phyloP scores from a whole-genome alignment of 1,140 invertebrate genomes.

The Drosophila novamexicana region DNA sequence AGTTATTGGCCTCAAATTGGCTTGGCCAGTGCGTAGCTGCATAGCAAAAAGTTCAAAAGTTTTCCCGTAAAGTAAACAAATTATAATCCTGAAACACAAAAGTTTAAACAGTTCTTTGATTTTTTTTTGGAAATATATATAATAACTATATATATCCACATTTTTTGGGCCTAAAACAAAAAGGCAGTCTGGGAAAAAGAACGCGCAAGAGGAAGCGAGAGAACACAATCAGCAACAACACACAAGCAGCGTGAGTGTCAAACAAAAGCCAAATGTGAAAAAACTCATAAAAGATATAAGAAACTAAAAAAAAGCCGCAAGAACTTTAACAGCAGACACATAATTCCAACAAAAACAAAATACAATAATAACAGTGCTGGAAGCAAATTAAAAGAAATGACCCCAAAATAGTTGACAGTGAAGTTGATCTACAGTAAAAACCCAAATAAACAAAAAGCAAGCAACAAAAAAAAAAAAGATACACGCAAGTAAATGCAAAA shows the following conservation, averaged over 20 bases:
- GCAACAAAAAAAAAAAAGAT: slow-evolving; percentile 6
- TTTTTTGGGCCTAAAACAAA: slow-evolving; percentile 47
- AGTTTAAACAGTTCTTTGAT: slow-evolving; percentile 23
- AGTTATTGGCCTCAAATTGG: slow-evolving; percentile 54
- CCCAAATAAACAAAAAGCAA: slow-evolving; percentile 13
- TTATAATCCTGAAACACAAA: neutral
- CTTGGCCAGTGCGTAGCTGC: slow-evolving; percentile 28
- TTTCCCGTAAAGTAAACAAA: slow-evolving; percentile 21
- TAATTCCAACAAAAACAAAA: slow-evolving; percentile 41
- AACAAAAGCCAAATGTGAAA: slow-evolving; percentile 75
- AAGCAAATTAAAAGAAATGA: slow-evolving; percentile 72
- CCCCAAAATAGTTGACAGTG: slow-evolving; percentile 59
- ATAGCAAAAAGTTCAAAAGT: slow-evolving; percentile 18
- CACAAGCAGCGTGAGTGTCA: slow-evolving; percentile 54
- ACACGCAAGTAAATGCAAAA: slow-evolving; percentile 63
- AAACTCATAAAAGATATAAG: slow-evolving; percentile 70
- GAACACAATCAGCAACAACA: slow-evolving; percentile 6
- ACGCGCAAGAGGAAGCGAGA: neutral
- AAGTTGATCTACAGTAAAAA: slow-evolving; percentile 32
- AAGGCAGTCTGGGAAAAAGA: slow-evolving; percentile 38
- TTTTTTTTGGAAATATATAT: slow-evolving; percentile 6
- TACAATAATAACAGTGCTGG: slow-evolving; percentile 60
- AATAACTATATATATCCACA: neutral
- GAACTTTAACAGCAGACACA: slow-evolving; percentile 27
- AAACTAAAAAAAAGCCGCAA: slow-evolving; percentile 20